Evolutionary conservation across 1,140 invertebrate species (phyloP), one percentile per base, ranked within the genome.

Genomic region (Lasaia peninsularis): DNA sequence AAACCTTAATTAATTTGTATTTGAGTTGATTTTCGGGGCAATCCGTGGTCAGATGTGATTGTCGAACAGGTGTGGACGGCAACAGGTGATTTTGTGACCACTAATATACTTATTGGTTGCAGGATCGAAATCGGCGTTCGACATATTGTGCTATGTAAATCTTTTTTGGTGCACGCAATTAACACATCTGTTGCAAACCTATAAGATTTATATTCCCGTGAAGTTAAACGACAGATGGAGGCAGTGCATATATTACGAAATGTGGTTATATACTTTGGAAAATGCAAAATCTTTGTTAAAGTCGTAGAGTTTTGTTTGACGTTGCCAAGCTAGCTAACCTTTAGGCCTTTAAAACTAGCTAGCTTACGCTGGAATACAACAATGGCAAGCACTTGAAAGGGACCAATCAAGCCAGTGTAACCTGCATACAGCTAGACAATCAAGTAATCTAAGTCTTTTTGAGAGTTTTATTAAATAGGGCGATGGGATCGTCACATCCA

Each of bases 71-170:
- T 86, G 83, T 73, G 67, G 63, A 69, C 52, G 57, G 60, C 67
- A 83, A 86, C 83, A 86, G 83, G 83, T 86, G 81, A 86, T 73
- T 77, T 80, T 78, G 69, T 77, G 75, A 79, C 74, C 80, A 78
- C 77, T 81, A 79, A 83, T 82, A 77, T 83, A 48, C 40, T 48
- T 48, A 86, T 83, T 81, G 71, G 69, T 74, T 74, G 75, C 73
- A 78, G 71, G 72, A 75, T 78, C 75, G 65, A 80, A 86, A 83
- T 76, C 75, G 69, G 67, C 70, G 69, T 71, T 75, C 70, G 61
- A 85, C 73, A 84, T 82, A 75, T 77, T 80, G 73, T 71, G 71
- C 70, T 78, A 73, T 75, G 70, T 75, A 75, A 68, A 71, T 69
- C 60, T 58, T 48, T 58, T 58, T 34, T n/a, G 20, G 24, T 52